phyloP scores from a whole-genome alignment of 2,888 invertebrate genomes.

The Tanytarsus gracilentus region DNA sequence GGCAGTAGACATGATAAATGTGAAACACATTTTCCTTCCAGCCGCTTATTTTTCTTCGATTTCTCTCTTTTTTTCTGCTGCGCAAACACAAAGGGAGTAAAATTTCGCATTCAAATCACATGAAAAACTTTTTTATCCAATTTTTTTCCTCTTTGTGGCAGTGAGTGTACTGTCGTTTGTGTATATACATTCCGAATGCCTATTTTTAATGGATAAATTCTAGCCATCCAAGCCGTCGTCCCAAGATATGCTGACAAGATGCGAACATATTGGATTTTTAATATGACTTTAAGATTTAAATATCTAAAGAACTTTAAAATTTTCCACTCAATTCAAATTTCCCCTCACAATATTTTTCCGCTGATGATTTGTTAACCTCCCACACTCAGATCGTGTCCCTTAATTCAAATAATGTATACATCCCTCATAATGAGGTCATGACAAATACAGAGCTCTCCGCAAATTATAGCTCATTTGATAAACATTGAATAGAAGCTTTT shows the following conservation, averaged over 20 bases:
- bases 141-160: constrained; percentile 4
- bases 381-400: no score
- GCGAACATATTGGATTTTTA: no score
- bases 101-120: constrained; percentile 29
- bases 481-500: not conserved
- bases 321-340: no score
- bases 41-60: constrained; percentile 6
- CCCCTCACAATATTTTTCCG: no score
- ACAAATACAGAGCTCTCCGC: not conserved
- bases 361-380: no score
- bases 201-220: no score
- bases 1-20: constrained; percentile 28
- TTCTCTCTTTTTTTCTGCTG: not conserved
- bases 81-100: constrained; percentile 6
- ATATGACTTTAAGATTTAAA: no score
- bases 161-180: not conserved
- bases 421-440: constrained; percentile 23
- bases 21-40: constrained; percentile 20
- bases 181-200: not conserved
- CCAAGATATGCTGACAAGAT: no score
- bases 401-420: not conserved
- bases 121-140: constrained; percentile 25
- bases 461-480: constrained; percentile 22
- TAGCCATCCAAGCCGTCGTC: no score
- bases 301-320: no score